Evolutionary conservation across 2,113 vertebrate genomes (phyloP), one percentile per base, ranked within the genome.

Genomic region (Cyanistes caeruleus): DNA sequence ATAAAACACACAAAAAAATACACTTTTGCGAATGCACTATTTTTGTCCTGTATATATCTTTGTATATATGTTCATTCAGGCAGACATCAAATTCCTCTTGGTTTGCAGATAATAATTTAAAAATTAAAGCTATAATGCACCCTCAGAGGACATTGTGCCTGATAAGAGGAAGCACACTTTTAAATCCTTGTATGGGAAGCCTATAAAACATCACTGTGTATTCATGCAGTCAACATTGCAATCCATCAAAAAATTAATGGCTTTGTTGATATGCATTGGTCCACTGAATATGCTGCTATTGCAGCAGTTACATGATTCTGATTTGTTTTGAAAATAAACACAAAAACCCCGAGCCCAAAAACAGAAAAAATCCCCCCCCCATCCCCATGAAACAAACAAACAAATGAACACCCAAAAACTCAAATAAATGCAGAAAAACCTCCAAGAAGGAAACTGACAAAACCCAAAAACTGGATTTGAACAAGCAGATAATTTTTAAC

Each of bases 291-390:
- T 27, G 9, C 43, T 77, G 31, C 27, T 58, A 58, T 20, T 84
- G 35, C 24, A 86, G 70, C 19, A 37, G 10, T 63, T 75, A 56
- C 15, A 39, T 41, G 56, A 68, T 75, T 90, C 15, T 39, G 22
- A 46, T 21, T 74, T 74, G 10, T 46, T 62, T 80, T 21, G 25
- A 76, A 92, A 92, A 69, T 17, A 35, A 72, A 39, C 9, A 48
- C 5, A 56, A 49, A 53, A 27, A 41, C 1, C 9, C 7, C 19
- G 84, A 74, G 22, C 13, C 30, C 13, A 33, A 75, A 39, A 55
- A 5, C 2, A 39, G 15, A 13, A 35, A 55, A 73, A 46, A 8
- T 2, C 11, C 1, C 2, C 7, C 2, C 5, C 2, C 31, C 0
- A 8, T 9, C 9, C 22, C 2, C 31, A 10, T 11, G 5, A 33